Evolutionary conservation across 2,888 invertebrate genomes (phyloP).

Genomic region (Micropterix aruncella): DNA sequence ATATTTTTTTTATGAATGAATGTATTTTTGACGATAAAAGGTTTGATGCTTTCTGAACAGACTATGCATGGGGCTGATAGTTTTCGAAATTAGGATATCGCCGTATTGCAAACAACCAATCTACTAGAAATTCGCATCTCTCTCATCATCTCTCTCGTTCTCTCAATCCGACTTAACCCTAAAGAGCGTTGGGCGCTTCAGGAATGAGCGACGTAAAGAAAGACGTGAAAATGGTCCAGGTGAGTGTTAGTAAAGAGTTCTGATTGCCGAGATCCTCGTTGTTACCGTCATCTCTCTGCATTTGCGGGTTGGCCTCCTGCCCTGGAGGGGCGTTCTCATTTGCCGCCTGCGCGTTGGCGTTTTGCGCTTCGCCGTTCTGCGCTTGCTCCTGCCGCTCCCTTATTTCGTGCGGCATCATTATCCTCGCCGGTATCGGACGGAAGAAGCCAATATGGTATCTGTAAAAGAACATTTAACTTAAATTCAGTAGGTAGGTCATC

Average conservation of each 20-base stretch:
- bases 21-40: too few species aligned
- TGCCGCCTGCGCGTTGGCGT: constrained; percentile 10
- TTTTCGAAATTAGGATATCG: too few species aligned
- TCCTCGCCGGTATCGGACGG: constrained; percentile 24
- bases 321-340: constrained; percentile 17
- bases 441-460: constrained; percentile 69
- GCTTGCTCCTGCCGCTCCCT: constrained; percentile 7
- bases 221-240: constrained; percentile 83
- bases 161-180: constrained; percentile 15
- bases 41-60: too few species aligned
- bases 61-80: too few species aligned
- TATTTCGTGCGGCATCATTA: constrained; percentile 9
- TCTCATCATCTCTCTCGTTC: too few species aligned
- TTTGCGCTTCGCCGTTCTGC: neutral
- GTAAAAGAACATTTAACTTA: too few species aligned
- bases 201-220: constrained; percentile 93
- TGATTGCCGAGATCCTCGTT: constrained; percentile 16
- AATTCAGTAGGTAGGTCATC: too few species aligned
- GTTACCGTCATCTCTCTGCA: constrained; percentile 12
- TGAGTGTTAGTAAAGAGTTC: constrained; percentile 49
- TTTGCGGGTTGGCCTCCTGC: constrained; percentile 16
- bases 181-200: constrained; percentile 58
- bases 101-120: too few species aligned
- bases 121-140: too few species aligned
- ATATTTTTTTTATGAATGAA: too few species aligned